Evolutionary conservation across 2,113 vertebrate genomes (phyloP).

Genomic region (Epinephelus cyanopodus): DNA sequence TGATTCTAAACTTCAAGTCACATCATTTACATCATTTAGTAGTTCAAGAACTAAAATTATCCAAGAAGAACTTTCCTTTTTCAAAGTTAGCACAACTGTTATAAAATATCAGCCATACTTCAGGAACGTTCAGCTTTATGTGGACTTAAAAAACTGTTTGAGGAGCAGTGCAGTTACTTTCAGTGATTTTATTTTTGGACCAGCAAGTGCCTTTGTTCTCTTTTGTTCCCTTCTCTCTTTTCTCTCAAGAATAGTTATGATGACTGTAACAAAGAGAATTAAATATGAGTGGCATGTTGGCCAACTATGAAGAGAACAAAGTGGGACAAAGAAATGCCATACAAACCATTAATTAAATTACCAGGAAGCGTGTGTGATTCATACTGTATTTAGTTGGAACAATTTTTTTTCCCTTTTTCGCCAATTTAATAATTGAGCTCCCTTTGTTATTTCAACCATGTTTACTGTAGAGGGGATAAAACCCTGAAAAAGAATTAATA

Average conservation of each 20-base stretch:
- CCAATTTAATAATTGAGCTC: constrained; percentile 24
- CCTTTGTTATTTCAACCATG: constrained; percentile 10
- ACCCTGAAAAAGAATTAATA: background rate
- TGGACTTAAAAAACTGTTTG: constrained; percentile 27
- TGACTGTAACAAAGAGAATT: constrained; percentile 67
- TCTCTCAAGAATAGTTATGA: constrained; percentile 46
- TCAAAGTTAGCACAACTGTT: background rate
- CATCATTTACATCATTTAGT: background rate
- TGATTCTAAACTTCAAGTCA: background rate
- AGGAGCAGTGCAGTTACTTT: constrained; percentile 25
- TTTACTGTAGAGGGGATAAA: background rate
- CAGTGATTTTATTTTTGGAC: constrained; percentile 63
- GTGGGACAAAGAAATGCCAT: constrained; percentile 34
- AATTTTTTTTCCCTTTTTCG: background rate
- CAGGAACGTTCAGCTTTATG: constrained; percentile 30
- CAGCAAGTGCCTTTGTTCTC: constrained; percentile 50
- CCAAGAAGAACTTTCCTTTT: background rate
- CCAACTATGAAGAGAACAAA: constrained; percentile 62
- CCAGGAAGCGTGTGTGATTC: constrained; percentile 45
- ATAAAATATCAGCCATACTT: background rate
- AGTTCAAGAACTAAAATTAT: background rate
- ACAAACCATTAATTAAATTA: constrained; percentile 64
- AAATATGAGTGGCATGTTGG: constrained; percentile 67
- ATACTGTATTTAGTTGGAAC: constrained; percentile 17
- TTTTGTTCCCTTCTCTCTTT: constrained; percentile 34